These are phyloP conservation scores for Drosophila anceps DNA, from an alignment of 2,888 invertebrate species.

Conservation along the genomic window DNA sequence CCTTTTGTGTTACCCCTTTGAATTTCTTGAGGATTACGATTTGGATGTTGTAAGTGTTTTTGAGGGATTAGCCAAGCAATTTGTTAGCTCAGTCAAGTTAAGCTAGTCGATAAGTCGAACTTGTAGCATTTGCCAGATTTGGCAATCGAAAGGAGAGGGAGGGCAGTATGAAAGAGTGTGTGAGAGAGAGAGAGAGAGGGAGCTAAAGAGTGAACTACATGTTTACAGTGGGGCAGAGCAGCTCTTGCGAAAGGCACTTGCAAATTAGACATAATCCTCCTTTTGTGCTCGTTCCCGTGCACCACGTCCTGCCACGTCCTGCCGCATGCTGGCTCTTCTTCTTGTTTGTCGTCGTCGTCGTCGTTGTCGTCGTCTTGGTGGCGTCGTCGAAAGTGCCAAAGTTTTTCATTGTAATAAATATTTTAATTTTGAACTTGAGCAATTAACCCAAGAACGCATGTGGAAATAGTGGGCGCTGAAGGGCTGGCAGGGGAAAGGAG, in stretches of 20 bases:
- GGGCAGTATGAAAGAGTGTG: neutral
- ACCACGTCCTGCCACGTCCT: neutral
- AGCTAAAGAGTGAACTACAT: constrained; percentile 12
- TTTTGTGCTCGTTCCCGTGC: constrained; percentile 18
- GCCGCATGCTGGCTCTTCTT: neutral
- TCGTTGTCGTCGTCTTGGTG: constrained; percentile 63
- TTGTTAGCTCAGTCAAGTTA: constrained; percentile 29
- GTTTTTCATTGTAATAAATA: constrained; percentile 80
- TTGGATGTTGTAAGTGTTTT: constrained; percentile 36
- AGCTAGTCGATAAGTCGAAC: constrained; percentile 30
- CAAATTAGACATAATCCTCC: constrained; percentile 52
- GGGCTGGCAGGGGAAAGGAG: neutral
- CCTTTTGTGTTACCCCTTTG: constrained; percentile 6
- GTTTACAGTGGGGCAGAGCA: constrained; percentile 1
- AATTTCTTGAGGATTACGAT: constrained; percentile 29
- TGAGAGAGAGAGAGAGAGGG: neutral
- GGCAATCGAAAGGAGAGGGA: neutral
- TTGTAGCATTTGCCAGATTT: constrained; percentile 14
- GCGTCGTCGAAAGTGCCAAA: constrained; percentile 80
- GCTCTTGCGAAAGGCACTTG: constrained; percentile 18
- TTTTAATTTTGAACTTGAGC: constrained; percentile 81
- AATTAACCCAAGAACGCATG: constrained; percentile 77
- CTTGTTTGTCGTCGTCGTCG: constrained; percentile 52
- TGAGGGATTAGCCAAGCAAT: constrained; percentile 43
- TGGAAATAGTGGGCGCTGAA: constrained; percentile 48